Base-by-base conservation (phyloP, 1,140 invertebrate genomes). In the Scaptomyza pallida region DNA sequence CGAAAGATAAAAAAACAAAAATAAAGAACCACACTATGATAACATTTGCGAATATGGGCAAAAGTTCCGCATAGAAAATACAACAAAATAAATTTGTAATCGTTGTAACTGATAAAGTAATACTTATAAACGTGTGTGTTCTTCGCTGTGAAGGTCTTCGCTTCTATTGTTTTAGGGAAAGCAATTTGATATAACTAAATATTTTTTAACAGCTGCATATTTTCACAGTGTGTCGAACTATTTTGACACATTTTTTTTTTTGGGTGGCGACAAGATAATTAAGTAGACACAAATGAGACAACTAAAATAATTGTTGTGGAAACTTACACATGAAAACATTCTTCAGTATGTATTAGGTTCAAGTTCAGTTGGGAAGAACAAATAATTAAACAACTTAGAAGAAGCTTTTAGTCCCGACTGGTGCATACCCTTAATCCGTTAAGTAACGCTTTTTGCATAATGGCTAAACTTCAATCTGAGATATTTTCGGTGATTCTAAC, bases 1-100 rank as follows among this genome's bases (percentile, higher is more conserved):
- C 47, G 52, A 70, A 63, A 64, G 68, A 71, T 71, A 71, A 71
- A 71, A 61, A 60, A 26, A n/a, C n/a, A n/a, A n/a, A n/a, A n/a
- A n/a, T n/a, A n/a, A 16, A 16, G 4, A 0, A 6, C 26, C 15
- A 10, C 16, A 44, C 16, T 48, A n/a, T 65, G 61, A 71, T 71
- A 71, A 51, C 37, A 65, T 70, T 56, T n/a, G 60, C 51, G 17
- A 63, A 56, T 44, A 56, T 48, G 35, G 12, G 19, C 43, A 33
- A 33, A 60, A 37, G 33, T n/a, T 30, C 9, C 2, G n/a, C 5
- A 9, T 21, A 43, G 2, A 37, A 47, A 48, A 40, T n/a, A n/a
- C n/a, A 21, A 15, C 0, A 33, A 45, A 35, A 26, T 26, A 23
- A 52, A 37, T 35, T 16, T 9, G 8, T 12, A 43, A 35, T 65